A percentile compares a stretch with the other conserved stretches of the same genome.
phyloP scores from a whole-genome alignment of 2,888 invertebrate genomes.

The Hirtodrosophila cameraria region DNA sequence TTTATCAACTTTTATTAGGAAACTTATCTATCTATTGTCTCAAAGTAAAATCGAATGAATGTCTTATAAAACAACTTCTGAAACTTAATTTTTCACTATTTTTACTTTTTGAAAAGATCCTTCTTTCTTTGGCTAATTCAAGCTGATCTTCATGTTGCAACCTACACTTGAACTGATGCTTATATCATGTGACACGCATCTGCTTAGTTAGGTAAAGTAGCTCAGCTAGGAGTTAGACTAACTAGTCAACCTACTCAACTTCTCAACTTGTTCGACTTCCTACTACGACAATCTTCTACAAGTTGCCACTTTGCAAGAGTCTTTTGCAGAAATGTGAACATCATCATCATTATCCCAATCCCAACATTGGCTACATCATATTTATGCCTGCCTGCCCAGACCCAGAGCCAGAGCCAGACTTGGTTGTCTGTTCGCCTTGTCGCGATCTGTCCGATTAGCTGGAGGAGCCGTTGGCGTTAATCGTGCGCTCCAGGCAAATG shows the following conservation, averaged over 20 bases:
- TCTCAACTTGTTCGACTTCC: conserved; percentile 40
- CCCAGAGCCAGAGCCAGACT: too few relatives aligned
- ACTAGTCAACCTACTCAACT: conserved; percentile 27
- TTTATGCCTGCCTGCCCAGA: conserved; percentile 27
- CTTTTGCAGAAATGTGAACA: conserved; percentile 19
- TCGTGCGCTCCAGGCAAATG: conserved; percentile 40
- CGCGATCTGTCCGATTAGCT: conserved; percentile 58
- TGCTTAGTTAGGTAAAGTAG: background rate
- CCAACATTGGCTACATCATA: conserved; percentile 35
- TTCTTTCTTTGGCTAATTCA: background rate
- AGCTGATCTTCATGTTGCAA: background rate
- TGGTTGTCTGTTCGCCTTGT: conserved; percentile 29
- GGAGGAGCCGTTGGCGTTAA: conserved; percentile 45
- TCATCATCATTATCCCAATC: conserved; percentile 36
- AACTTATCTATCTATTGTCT: too few relatives aligned
- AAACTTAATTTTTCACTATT: too few relatives aligned
- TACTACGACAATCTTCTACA: conserved; percentile 24
- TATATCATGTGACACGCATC: conserved; percentile 21
- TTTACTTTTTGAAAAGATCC: too few relatives aligned
- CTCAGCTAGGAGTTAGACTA: conserved; percentile 1
- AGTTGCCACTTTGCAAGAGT: conserved; percentile 7
- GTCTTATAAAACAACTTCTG: too few relatives aligned
- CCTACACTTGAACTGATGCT: conserved; percentile 25
- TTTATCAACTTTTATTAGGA: too few relatives aligned
- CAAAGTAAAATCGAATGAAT: too few relatives aligned